Evolutionary conservation across 1,140 invertebrate genomes (phyloP).

Genomic region (Phymastichus coffea): DNA sequence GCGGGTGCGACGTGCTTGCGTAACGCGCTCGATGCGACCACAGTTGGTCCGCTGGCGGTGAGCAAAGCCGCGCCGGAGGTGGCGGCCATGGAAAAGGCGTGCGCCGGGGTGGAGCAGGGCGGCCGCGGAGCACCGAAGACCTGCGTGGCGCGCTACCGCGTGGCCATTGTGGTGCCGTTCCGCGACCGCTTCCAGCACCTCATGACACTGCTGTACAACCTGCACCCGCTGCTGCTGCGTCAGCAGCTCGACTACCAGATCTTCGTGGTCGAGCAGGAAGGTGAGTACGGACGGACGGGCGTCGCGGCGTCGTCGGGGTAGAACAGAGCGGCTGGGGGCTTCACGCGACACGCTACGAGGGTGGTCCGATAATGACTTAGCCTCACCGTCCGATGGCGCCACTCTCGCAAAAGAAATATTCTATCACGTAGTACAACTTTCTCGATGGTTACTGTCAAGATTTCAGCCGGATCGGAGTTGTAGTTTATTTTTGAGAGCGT

Average conservation of each 20-base stretch:
- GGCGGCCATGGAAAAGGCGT: slow-evolving; percentile 48
- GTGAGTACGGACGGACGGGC: slow-evolving; percentile 45
- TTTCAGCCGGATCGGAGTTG: too few relatives aligned
- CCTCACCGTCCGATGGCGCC: too few relatives aligned
- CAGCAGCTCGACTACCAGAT: slow-evolving; percentile 93
- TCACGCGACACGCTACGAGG: too few relatives aligned
- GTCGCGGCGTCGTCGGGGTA: too few relatives aligned
- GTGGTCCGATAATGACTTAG: too few relatives aligned
- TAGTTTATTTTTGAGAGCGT: too few relatives aligned
- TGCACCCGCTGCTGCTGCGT: slow-evolving; percentile 87
- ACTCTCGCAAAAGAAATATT: too few relatives aligned
- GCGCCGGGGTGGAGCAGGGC: slow-evolving; percentile 63
- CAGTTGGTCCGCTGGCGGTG: slow-evolving; percentile 53
- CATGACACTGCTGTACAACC: slow-evolving; percentile 78
- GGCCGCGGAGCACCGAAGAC: slow-evolving; percentile 75
- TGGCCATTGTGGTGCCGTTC: slow-evolving; percentile 89
- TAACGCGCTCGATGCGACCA: slow-evolving; percentile 5
- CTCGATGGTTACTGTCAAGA: too few relatives aligned
- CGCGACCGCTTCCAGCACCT: slow-evolving; percentile 84
- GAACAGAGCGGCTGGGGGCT: too few relatives aligned
- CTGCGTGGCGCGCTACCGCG: slow-evolving; percentile 73
- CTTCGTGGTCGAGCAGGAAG: slow-evolving; percentile 91
- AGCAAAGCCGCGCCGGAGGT: slow-evolving; percentile 48
- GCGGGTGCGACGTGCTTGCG: background rate
- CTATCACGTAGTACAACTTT: too few relatives aligned